A percentile compares a stretch with the other conserved stretches of the same genome.
phyloP scores from a whole-genome alignment of 2,888 invertebrate genomes.

The Piscicola geometra region DNA sequence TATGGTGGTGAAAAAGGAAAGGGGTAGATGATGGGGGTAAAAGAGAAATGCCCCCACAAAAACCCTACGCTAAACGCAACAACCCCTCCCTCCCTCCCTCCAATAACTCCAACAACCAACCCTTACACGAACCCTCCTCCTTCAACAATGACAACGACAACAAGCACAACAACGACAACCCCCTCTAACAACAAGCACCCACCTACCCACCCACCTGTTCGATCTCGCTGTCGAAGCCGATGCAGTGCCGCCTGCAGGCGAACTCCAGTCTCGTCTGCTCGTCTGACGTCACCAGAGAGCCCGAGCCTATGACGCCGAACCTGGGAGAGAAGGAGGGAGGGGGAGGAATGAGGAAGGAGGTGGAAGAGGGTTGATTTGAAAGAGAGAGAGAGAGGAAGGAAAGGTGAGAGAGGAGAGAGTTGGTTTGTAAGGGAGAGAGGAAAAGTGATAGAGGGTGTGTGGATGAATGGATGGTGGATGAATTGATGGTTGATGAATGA shows the following conservation, averaged over 20 bases:
- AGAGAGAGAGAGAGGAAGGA: neutral
- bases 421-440: no score
- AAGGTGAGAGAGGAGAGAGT: no score
- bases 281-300: slow-evolving; percentile 72
- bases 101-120: no score
- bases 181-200: neutral
- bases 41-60: no score
- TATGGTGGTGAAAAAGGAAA: neutral
- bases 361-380: neutral
- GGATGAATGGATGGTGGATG: no score
- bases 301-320: slow-evolving; percentile 75
- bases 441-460: no score
- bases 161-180: neutral
- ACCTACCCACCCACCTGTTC: slow-evolving; percentile 89
- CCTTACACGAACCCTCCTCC: no score
- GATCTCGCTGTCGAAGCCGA: slow-evolving; percentile 91
- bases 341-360: no score
- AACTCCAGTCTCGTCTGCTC: slow-evolving; percentile 66
- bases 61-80: no score
- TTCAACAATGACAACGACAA: no score
- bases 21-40: neutral
- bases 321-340: slow-evolving; percentile 49
- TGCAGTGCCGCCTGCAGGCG: slow-evolving; percentile 59
- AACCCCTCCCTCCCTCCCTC: no score
- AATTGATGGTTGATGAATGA: no score